These are phyloP conservation scores for Drosophila hydei DNA, from an alignment of 1,140 invertebrate genomes.

Conservation along the genomic window DNA sequence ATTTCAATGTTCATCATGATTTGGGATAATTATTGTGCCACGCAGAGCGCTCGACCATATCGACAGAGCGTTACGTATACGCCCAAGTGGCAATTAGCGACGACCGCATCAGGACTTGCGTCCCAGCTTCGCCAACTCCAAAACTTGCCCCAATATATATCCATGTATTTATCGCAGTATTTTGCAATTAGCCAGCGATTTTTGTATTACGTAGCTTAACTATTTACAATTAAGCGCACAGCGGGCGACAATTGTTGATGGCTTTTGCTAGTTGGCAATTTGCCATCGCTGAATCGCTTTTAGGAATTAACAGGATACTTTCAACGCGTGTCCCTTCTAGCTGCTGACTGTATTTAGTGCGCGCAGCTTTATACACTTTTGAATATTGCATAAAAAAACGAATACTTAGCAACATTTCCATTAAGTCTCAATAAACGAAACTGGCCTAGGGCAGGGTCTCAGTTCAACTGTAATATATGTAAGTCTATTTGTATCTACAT, in stretches of 20 bases:
- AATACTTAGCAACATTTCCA: no score
- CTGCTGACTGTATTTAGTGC: background rate
- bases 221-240: conserved; percentile 68
- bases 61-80: conserved; percentile 55
- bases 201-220: conserved; percentile 64
- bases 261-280: conserved; percentile 14
- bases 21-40: conserved; percentile 39
- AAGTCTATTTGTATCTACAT: no score
- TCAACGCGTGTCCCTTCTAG: background rate
- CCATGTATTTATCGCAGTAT: conserved; percentile 34
- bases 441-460: no score
- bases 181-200: conserved; percentile 73
- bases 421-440: no score
- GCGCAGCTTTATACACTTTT: background rate
- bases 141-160: conserved; percentile 34
- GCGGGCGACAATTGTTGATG: conserved; percentile 50
- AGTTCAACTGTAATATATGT: no score
- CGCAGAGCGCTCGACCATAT: conserved; percentile 32
- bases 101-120: background rate
- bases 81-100: conserved; percentile 33
- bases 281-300: conserved; percentile 6
- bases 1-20: conserved; percentile 56
- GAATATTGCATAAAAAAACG: no score
- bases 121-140: background rate
- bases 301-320: conserved; percentile 23